These are phyloP conservation scores for Temnopleurus reevesii DNA, from an alignment of 53 echinoderm and acorn worm genomes.

Conservation along the genomic window DNA sequence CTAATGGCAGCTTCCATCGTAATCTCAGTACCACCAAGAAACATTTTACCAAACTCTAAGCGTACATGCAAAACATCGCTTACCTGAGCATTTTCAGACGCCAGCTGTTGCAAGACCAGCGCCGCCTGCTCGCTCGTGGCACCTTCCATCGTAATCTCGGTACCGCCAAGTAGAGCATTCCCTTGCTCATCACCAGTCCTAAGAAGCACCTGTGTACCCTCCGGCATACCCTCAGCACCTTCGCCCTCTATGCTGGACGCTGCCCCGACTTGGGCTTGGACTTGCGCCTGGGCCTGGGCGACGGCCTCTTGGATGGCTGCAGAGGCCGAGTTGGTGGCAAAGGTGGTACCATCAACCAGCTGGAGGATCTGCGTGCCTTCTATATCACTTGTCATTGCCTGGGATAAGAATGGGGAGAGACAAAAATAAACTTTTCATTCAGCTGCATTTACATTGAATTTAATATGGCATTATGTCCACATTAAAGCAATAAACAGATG, in stretches of 20 bases:
- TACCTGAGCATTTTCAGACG: constrained; percentile 89
- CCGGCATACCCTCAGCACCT: constrained; percentile 41
- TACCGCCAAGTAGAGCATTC: not conserved
- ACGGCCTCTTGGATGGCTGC: constrained; percentile 81
- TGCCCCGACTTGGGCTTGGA: constrained; percentile 38
- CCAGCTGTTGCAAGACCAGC: constrained; percentile 82
- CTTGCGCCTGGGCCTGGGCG: constrained; percentile 59
- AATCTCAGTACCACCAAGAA: constrained; percentile 51
- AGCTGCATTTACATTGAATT: too few relatives aligned
- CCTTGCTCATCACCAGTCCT: constrained; percentile 38
- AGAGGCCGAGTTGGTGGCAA: constrained; percentile 70
- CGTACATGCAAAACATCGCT: too few relatives aligned
- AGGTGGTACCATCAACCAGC: constrained; percentile 63
- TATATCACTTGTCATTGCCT: constrained; percentile 47
- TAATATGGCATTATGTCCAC: not conserved
- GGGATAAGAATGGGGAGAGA: not conserved
- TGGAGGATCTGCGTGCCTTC: constrained; percentile 76
- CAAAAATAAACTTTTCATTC: too few relatives aligned
- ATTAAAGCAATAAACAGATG: too few relatives aligned
- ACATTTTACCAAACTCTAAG: not conserved
- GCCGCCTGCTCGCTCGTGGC: constrained; percentile 95
- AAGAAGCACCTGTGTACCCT: constrained; percentile 63
- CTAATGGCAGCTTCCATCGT: constrained; percentile 80
- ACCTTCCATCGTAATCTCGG: constrained; percentile 73
- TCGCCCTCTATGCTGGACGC: not conserved